These are phyloP conservation scores for Lasioglossum leucozonium DNA, from an alignment of 2,888 invertebrate species.

Conservation along the genomic window DNA sequence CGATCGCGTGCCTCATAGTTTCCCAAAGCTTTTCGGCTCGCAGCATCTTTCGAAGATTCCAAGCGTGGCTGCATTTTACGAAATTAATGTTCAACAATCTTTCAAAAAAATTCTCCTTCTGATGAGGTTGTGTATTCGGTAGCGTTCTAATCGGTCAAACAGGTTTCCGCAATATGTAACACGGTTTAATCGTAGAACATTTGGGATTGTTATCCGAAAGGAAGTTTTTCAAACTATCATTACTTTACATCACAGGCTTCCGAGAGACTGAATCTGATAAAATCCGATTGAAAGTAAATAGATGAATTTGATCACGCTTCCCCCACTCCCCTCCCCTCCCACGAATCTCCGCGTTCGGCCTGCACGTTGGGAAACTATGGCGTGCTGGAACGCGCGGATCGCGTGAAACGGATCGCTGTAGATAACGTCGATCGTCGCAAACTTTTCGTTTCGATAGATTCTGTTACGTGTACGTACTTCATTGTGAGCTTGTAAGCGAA, in stretches of 20 bases:
- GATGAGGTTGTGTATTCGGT: too few relatives aligned
- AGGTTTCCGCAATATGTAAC: neutral
- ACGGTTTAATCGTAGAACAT: neutral
- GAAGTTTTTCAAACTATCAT: neutral
- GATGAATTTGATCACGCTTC: neutral
- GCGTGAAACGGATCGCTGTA: neutral
- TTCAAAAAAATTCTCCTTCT: neutral
- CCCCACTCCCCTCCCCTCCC: too few relatives aligned
- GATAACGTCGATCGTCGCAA: conserved; percentile 44
- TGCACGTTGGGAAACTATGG: neutral
- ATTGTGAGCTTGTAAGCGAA: conserved; percentile 72
- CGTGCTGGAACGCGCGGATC: neutral
- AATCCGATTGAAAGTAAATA: neutral
- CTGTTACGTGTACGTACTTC: conserved; percentile 63
- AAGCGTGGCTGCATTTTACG: neutral
- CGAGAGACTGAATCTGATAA: neutral
- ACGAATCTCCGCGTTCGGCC: neutral
- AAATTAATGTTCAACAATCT: neutral
- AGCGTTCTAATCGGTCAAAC: neutral
- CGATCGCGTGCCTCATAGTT: neutral
- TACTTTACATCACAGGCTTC: neutral
- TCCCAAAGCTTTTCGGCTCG: neutral
- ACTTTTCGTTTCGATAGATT: conserved; percentile 53
- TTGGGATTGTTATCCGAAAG: neutral
- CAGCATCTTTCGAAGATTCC: neutral